These are phyloP conservation scores for Athalia rosae DNA, from an alignment of 2,888 invertebrate species.

Conservation along the genomic window DNA sequence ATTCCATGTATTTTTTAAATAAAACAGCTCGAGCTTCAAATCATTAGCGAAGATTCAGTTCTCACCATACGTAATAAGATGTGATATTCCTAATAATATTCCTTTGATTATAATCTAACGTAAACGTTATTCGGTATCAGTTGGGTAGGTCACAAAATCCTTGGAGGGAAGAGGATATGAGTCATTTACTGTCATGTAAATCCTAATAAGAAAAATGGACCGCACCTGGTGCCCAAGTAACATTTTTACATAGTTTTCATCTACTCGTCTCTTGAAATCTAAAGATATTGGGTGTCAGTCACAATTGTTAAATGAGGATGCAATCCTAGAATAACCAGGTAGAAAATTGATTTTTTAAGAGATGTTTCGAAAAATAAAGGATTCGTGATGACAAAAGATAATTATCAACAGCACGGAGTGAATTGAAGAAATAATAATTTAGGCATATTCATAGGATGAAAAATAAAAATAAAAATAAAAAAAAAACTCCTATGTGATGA, in stretches of 20 bases:
- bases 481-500: too few species aligned
- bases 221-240: slow-evolving; percentile 13
- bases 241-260: slow-evolving; percentile 33
- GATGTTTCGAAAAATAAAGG: too few species aligned
- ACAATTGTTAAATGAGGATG: not conserved
- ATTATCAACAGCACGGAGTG: too few species aligned
- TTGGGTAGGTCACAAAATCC: slow-evolving; percentile 53
- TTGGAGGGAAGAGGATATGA: slow-evolving; percentile 53
- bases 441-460: too few species aligned
- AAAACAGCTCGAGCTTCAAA: slow-evolving; percentile 4
- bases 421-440: too few species aligned
- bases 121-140: slow-evolving; percentile 49
- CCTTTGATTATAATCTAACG: slow-evolving; percentile 2
- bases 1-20: not conserved
- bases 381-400: too few species aligned
- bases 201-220: slow-evolving; percentile 50
- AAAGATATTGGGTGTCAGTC: not conserved
- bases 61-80: not conserved
- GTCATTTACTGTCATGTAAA: slow-evolving; percentile 58
- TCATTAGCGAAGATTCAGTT: slow-evolving; percentile 50
- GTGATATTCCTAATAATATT: slow-evolving; percentile 25
- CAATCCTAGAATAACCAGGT: not conserved
- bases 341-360: too few species aligned
- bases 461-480: too few species aligned
- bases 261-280: not conserved